These are phyloP conservation scores for Xenopus tropicalis DNA, from an alignment of 2,113 vertebrate species.

Conservation along the genomic window DNA sequence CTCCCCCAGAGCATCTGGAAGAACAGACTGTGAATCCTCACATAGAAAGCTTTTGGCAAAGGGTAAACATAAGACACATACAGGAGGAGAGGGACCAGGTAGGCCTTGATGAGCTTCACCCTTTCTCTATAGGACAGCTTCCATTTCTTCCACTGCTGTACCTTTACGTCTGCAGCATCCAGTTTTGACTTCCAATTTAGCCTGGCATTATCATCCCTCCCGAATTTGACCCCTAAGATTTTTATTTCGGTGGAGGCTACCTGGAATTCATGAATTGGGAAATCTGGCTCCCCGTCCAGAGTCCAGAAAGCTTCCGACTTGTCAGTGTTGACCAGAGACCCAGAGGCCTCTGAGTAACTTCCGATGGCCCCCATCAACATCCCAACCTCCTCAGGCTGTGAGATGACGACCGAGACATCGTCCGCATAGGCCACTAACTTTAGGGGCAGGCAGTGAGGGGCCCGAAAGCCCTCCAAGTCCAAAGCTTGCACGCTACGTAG, in stretches of 20 bases:
- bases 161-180: background rate
- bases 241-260: too few species aligned
- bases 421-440: background rate
- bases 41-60: background rate
- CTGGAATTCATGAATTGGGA: background rate
- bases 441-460: background rate
- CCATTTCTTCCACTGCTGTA: background rate
- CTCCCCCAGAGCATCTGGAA: background rate
- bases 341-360: background rate
- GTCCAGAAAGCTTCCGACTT: too few species aligned
- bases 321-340: constrained; percentile 1
- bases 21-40: too few species aligned
- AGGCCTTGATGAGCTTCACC: background rate
- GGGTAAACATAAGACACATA: background rate
- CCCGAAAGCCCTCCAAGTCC: background rate
- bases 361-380: too few species aligned
- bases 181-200: background rate
- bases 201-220: background rate
- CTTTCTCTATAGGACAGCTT: constrained; percentile 5
- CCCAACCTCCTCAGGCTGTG: background rate
- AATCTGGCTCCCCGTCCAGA: background rate
- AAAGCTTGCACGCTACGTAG: background rate
- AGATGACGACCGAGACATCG: background rate
- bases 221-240: background rate
- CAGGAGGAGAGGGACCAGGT: background rate